Evolutionary conservation across 2,113 vertebrate genomes (phyloP), one percentile per base, ranked within the genome.

Genomic region (Corynorhinus townsendii): DNA sequence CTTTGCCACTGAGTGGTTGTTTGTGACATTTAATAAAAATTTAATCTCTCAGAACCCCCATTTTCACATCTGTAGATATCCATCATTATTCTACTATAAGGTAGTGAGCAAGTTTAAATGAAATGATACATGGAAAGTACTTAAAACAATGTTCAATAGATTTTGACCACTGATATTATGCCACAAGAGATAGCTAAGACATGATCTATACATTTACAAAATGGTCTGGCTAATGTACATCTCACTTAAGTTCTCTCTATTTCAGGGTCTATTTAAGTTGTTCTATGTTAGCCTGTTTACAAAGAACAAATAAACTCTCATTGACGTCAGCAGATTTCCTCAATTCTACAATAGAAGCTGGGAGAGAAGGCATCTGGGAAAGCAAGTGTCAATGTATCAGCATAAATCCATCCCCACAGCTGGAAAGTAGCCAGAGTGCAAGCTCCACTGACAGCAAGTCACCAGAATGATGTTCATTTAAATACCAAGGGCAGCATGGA

Each of bases 401-500:
- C 64, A 59, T 80, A 92, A 93, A 96, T 89, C 73, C 73, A 90
- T 88, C 86, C 66, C 22, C 26, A 38, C 5, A 0, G 1, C 86
- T 89, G 91, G 92, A 83, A 86, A 38, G 62, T 20, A 86, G 88
- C 84, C 88, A 40, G 69, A 86, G 79, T 8, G 10, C 38, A 89
- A 95, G 64, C 14, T 38, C 86, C 38, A 40, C 12, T 47, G 73
- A 93, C 10, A 92, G 11, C n/a, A 91, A 89, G 89, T 87, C 96
- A 76, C 47, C 7, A 87, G 76, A 90, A 89, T 76, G 82, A 71
- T 40, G 92, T 83, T 76, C 86, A 45, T 82, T 96, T 83, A 90
- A 97, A 96, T 56, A 92, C 56, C 96, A 95, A 96, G 89, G 94
- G 54, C 88, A 80, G 62, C 62, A 26, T 1, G 0, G 30, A 52